phyloP scores from a whole-genome alignment of 2,888 invertebrate species.

The Hylaea fasciaria region DNA sequence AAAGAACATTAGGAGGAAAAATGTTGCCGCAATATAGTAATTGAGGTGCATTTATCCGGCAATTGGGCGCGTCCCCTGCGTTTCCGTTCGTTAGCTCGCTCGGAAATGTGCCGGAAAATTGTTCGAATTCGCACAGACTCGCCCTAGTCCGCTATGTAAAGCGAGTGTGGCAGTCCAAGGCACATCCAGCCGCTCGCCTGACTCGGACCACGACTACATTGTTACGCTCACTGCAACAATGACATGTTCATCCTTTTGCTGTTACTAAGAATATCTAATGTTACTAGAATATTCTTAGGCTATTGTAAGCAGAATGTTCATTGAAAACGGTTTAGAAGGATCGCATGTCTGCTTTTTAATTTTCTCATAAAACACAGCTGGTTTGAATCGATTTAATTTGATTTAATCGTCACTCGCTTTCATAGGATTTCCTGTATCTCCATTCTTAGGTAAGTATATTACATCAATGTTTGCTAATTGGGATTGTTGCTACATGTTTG shows the following conservation, averaged over 20 bases:
- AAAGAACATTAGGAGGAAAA: slow-evolving; percentile 72
- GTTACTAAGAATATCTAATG: slow-evolving; percentile 13
- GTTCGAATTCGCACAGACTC: slow-evolving; percentile 71
- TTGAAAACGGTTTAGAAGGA: too few species aligned
- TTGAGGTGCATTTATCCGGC: slow-evolving; percentile 80
- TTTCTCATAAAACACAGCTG: too few species aligned
- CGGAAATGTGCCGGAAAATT: slow-evolving; percentile 81
- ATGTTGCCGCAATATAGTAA: slow-evolving; percentile 78
- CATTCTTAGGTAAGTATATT: too few species aligned
- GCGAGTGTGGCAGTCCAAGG: slow-evolving; percentile 55
- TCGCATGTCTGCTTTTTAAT: too few species aligned
- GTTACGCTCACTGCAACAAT: slow-evolving; percentile 16
- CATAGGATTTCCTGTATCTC: too few species aligned
- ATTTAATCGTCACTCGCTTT: too few species aligned
- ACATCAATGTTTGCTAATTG: too few species aligned
- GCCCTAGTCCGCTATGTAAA: slow-evolving; percentile 62
- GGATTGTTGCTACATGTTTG: neutral
- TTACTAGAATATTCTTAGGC: slow-evolving; percentile 5
- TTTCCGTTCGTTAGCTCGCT: slow-evolving; percentile 79
- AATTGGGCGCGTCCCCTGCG: slow-evolving; percentile 79
- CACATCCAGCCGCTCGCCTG: slow-evolving; percentile 34
- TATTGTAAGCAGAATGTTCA: too few species aligned
- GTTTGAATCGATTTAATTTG: too few species aligned
- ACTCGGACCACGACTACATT: slow-evolving; percentile 26
- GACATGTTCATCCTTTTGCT: slow-evolving; percentile 20